These are phyloP conservation scores for Linnaemya tessellans DNA, from an alignment of 2,888 invertebrate genomes.

Conservation along the genomic window DNA sequence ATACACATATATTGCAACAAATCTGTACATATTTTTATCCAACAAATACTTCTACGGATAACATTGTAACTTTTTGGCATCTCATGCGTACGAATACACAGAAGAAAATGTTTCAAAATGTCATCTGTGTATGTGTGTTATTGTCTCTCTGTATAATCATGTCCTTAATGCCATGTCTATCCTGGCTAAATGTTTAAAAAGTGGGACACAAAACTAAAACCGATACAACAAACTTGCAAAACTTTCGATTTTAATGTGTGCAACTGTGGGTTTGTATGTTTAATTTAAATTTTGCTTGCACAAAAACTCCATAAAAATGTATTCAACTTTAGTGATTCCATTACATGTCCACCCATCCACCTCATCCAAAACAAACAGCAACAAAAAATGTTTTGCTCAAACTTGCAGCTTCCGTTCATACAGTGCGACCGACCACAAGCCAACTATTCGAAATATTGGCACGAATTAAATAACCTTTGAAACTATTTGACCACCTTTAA, in stretches of 20 bases:
- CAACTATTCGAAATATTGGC: conserved; percentile 23
- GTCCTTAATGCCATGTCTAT: conserved; percentile 16
- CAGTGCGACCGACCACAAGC: background rate
- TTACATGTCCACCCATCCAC: background rate
- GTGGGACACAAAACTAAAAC: conserved; percentile 11
- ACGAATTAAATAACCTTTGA: conserved; percentile 47
- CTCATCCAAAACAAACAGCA: background rate
- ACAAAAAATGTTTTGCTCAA: background rate
- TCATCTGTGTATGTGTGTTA: conserved; percentile 22
- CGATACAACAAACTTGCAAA: background rate
- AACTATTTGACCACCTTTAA: conserved; percentile 54
- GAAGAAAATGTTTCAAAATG: background rate
- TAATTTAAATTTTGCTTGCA: conserved; percentile 34
- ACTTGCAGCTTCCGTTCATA: background rate
- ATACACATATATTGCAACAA: background rate
- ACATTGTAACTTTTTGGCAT: conserved; percentile 3
- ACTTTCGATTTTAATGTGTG: background rate
- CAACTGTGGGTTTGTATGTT: background rate
- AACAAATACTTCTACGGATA: background rate
- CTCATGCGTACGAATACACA: background rate
- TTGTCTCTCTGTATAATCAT: conserved; percentile 4
- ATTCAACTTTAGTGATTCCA: conserved; percentile 1
- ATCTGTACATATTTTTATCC: background rate
- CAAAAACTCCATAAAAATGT: conserved; percentile 5
- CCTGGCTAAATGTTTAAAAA: background rate